A percentile compares a stretch with the other conserved stretches of the same genome.
phyloP scores from a whole-genome alignment of 2,113 vertebrate species.

The Tragelaphus strepsiceros region DNA sequence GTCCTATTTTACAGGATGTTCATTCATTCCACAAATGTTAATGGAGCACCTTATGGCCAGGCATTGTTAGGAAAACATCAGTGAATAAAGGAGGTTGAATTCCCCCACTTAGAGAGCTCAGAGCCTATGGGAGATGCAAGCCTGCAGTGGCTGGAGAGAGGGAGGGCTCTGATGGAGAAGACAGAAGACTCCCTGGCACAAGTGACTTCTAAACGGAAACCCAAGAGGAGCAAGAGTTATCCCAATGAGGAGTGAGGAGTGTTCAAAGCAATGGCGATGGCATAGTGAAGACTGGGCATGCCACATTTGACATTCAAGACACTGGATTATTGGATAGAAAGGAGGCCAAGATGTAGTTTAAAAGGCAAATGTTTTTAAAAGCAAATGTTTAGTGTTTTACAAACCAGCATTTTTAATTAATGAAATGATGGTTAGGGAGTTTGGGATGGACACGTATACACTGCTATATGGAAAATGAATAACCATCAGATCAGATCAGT shows the following conservation, averaged over 20 bases:
- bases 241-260: fast-evolving
- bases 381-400: background rate
- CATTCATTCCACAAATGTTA: background rate
- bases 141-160: background rate
- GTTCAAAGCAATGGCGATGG: background rate
- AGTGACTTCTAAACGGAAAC: background rate
- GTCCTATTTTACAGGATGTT: background rate
- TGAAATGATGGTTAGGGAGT: background rate
- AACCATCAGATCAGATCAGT: too few relatives aligned
- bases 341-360: background rate
- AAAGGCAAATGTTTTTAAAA: background rate
- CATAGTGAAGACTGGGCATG: background rate
- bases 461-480: background rate
- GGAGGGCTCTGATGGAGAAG: background rate
- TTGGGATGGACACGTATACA: background rate
- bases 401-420: background rate
- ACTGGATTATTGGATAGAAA: background rate
- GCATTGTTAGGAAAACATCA: too few relatives aligned
- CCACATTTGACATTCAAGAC: background rate
- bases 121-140: background rate
- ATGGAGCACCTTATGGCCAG: background rate
- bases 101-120: too few relatives aligned
- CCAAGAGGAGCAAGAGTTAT: background rate
- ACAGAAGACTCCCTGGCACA: background rate
- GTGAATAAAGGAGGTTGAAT: background rate